phyloP scores from a whole-genome alignment of 2,797 vertebrate species.

The Pagetopsis macropterus region DNA sequence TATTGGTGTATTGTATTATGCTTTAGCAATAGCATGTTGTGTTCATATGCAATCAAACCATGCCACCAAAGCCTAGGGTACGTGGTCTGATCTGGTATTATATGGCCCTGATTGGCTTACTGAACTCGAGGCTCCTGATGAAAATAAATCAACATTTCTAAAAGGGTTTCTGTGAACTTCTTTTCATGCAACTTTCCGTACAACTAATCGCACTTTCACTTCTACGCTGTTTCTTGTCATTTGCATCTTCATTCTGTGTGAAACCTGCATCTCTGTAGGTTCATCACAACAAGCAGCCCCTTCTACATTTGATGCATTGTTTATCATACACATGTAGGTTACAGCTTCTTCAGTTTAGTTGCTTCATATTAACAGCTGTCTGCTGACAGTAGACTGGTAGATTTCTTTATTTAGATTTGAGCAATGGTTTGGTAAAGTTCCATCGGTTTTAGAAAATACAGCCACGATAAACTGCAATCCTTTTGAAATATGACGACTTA shows the following conservation, averaged over 20 bases:
- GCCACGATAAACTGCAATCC: background rate
- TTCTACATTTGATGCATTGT: no score
- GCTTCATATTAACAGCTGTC: conserved; percentile 1
- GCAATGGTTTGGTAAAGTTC: background rate
- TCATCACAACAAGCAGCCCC: background rate
- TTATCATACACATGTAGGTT: background rate
- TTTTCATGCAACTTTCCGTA: background rate
- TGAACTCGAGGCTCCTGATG: background rate
- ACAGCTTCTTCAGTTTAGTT: background rate
- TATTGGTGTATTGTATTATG: background rate
- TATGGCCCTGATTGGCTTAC: conserved; percentile 11
- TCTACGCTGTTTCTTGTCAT: background rate
- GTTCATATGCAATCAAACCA: conserved; percentile 1
- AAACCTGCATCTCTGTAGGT: background rate
- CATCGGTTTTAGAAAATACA: background rate
- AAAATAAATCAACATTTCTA: background rate
- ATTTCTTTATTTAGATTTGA: background rate
- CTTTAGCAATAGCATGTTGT: conserved; percentile 2
- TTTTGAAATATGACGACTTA: background rate
- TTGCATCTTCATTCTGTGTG: background rate
- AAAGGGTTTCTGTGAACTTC: background rate
- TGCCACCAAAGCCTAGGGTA: background rate
- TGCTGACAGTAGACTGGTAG: background rate
- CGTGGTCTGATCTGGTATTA: conserved; percentile 16
- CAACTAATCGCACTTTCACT: background rate